Evolutionary conservation across 2,797 vertebrate species (phyloP).

Genomic region (Oreonectes daqikongensis): DNA sequence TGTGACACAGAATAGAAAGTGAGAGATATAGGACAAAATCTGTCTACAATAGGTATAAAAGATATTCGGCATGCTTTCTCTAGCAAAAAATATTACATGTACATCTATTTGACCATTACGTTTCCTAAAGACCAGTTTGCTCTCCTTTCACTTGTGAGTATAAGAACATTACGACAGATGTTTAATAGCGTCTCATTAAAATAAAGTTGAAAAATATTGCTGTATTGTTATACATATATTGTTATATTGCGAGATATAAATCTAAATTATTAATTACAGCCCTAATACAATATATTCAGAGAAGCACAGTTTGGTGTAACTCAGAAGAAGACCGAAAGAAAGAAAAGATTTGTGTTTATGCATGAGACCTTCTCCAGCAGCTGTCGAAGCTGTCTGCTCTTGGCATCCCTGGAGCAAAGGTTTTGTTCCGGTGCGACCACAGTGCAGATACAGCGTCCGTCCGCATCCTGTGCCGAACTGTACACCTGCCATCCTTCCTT

Average conservation of each 20-base stretch:
- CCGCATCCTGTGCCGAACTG: constrained; percentile 95
- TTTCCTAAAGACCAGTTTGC: not conserved
- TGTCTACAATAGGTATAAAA: not conserved
- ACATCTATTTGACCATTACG: not conserved
- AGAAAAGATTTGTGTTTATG: constrained; percentile 12
- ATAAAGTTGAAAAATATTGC: not conserved
- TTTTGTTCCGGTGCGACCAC: constrained; percentile 97
- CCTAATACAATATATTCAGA: not conserved
- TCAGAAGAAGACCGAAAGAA: not conserved
- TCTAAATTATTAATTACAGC: too few relatives aligned
- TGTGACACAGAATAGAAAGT: not conserved
- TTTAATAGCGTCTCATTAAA: not conserved
- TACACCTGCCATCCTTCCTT: constrained; percentile 99
- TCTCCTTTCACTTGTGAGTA: not conserved
- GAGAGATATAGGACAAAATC: not conserved
- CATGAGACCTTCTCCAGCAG: constrained; percentile 90
- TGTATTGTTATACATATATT: too few relatives aligned
- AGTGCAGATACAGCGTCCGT: constrained; percentile 96
- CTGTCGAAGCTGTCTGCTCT: constrained; percentile 93
- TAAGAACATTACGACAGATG: not conserved
- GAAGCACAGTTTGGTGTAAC: not conserved
- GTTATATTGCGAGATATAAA: too few relatives aligned
- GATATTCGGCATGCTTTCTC: not conserved
- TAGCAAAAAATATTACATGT: not conserved
- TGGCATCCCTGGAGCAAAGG: constrained; percentile 95